A percentile compares a stretch with the other conserved stretches of the same genome.
Evolutionary conservation across 2,113 vertebrate species (phyloP).

Genomic region (Centropus unirufus): DNA sequence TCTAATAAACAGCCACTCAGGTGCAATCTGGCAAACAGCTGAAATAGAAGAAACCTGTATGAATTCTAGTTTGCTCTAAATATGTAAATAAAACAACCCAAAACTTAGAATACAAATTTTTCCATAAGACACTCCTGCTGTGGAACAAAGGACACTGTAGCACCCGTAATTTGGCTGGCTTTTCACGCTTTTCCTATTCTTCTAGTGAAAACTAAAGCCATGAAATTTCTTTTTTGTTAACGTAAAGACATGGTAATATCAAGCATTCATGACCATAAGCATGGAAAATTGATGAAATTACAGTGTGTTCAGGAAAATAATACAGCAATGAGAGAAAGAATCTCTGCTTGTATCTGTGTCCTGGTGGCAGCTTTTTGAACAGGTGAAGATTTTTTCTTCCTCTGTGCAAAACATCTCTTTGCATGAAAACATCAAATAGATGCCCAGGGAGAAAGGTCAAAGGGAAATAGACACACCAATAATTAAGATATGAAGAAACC

Average conservation of each 20-base stretch:
- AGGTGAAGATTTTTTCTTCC: constrained; percentile 79
- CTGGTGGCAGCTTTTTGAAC: constrained; percentile 81
- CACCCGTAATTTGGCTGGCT: constrained; percentile 41
- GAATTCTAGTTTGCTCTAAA: background rate
- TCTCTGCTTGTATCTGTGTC: constrained; percentile 71
- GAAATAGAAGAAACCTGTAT: background rate
- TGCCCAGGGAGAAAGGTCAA: constrained; percentile 76
- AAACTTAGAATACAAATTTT: background rate
- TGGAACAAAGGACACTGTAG: constrained; percentile 20
- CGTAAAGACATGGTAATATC: constrained; percentile 85
- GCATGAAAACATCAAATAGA: constrained; percentile 71
- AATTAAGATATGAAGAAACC: constrained; percentile 74
- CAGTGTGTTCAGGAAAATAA: constrained; percentile 81
- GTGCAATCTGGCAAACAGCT: background rate
- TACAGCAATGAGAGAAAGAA: constrained; percentile 73
- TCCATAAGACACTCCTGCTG: background rate
- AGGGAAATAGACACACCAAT: constrained; percentile 64
- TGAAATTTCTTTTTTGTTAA: constrained; percentile 88
- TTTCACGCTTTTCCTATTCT: constrained; percentile 73
- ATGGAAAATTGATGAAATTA: constrained; percentile 87
- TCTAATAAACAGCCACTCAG: background rate
- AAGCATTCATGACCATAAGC: constrained; percentile 79
- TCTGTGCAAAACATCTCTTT: constrained; percentile 68
- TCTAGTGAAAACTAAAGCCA: constrained; percentile 77
- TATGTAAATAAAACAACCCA: background rate